These are phyloP conservation scores for Netelia virgata DNA, from an alignment of 2,888 invertebrate species.

Conservation along the genomic window DNA sequence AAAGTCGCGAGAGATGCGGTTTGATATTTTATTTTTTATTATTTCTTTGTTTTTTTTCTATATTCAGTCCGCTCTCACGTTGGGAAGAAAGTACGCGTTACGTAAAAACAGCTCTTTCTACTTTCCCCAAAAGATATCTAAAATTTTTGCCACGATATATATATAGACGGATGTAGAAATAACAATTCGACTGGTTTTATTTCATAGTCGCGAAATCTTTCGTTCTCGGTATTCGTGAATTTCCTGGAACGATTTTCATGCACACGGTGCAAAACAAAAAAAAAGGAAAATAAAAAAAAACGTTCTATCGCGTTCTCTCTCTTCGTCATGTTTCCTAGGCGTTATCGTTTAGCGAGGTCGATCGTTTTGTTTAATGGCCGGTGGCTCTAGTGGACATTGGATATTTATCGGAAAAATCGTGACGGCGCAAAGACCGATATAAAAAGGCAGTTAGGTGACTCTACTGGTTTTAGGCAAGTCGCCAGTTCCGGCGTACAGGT, in stretches of 20 bases:
- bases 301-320: neutral
- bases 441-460: no score
- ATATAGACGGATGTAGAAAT: neutral
- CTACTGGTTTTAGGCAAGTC: neutral
- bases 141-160: neutral
- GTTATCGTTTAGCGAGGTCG: neutral
- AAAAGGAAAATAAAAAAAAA: neutral
- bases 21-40: neutral
- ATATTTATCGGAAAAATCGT: neutral
- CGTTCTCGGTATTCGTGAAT: neutral
- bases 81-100: conserved; percentile 43
- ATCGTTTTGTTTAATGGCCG: neutral
- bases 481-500: conserved; percentile 7
- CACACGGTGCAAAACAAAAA: neutral
- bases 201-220: neutral
- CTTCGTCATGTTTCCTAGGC: conserved; percentile 9
- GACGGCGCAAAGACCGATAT: no score
- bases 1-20: neutral
- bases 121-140: conserved; percentile 38
- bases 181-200: neutral
- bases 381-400: neutral
- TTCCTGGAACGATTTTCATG: neutral
- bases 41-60: neutral
- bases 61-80: neutral
- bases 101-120: conserved; percentile 33